Conservation (phyloP, 1,140 invertebrate species). For the Drosophila setifemur region DNA sequence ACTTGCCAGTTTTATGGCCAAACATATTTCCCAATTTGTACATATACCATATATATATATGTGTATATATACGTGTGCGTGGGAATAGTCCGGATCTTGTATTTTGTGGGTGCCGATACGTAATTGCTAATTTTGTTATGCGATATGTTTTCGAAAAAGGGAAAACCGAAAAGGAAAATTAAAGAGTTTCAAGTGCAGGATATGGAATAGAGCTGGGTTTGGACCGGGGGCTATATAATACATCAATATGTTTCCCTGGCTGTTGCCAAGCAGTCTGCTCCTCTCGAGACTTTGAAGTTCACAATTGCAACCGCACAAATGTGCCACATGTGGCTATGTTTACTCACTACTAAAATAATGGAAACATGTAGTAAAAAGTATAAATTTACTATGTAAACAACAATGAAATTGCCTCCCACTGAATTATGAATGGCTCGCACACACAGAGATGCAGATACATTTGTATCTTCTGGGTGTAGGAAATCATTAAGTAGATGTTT, state of each 20-base stretch:
- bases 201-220: slow-evolving; percentile 36
- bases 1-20: slow-evolving; percentile 74
- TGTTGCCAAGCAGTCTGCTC: slow-evolving; percentile 70
- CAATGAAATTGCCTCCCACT: slow-evolving; percentile 48
- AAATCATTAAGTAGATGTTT: slow-evolving; percentile 79
- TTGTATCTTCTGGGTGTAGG: slow-evolving; percentile 35
- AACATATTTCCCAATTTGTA: slow-evolving; percentile 56
- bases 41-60: slow-evolving; percentile 11
- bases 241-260: no score
- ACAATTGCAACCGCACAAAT: slow-evolving; percentile 49
- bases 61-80: slow-evolving; percentile 28
- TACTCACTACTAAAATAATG: slow-evolving; percentile 81
- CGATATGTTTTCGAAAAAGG: slow-evolving; percentile 40
- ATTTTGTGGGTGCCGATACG: slow-evolving; percentile 66
- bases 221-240: slow-evolving; percentile 38
- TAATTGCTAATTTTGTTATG: slow-evolving; percentile 73
- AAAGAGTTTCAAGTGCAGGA: slow-evolving; percentile 52
- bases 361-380: slow-evolving; percentile 79
- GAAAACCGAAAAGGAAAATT: slow-evolving; percentile 1
- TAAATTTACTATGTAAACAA: slow-evolving; percentile 81
- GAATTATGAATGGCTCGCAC: slow-evolving; percentile 66
- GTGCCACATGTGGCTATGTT: slow-evolving; percentile 59
- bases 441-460: slow-evolving; percentile 15
- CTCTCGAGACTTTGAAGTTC: slow-evolving; percentile 65
- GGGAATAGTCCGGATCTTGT: slow-evolving; percentile 27